Percentiles rank a stretch among this genome's conserved stretches.
These are phyloP conservation scores for Julus scanicus DNA, from an alignment of 2,888 invertebrate species.

Conservation along the genomic window DNA sequence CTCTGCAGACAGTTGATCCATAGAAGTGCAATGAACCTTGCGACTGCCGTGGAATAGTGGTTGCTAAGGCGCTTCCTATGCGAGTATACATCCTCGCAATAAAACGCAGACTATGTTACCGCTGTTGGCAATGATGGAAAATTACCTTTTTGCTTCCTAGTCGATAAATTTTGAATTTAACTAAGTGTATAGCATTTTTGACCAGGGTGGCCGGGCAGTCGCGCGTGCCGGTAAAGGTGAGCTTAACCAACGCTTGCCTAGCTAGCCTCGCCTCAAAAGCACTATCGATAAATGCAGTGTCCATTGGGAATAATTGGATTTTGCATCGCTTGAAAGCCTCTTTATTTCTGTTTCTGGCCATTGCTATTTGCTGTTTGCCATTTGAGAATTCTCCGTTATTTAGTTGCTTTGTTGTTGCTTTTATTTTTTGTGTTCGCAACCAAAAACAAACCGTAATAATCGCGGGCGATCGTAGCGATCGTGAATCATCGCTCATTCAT, in stretches of 20 bases:
- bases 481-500: too few relatives aligned
- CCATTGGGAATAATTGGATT: neutral
- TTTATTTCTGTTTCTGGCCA: too few relatives aligned
- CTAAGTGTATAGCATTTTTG: neutral
- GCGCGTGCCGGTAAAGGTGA: neutral
- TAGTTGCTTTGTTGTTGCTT: too few relatives aligned
- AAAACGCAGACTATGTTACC: neutral
- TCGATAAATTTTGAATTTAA: neutral
- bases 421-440: too few relatives aligned
- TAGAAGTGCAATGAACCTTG: conserved; percentile 44
- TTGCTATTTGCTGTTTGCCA: too few relatives aligned
- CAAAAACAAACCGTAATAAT: too few relatives aligned
- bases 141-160: conserved; percentile 2
- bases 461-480: too few relatives aligned
- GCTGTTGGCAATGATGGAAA: neutral
- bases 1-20: neutral
- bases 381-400: too few relatives aligned
- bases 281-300: neutral
- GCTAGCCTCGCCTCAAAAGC: too few relatives aligned
- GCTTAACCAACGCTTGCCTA: too few relatives aligned
- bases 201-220: neutral
- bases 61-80: conserved; percentile 40
- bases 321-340: neutral
- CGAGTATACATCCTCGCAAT: neutral
- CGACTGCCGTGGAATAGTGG: neutral